Base-by-base conservation (phyloP, 2,113 vertebrate genomes). In the Lutjanus erythropterus region DNA sequence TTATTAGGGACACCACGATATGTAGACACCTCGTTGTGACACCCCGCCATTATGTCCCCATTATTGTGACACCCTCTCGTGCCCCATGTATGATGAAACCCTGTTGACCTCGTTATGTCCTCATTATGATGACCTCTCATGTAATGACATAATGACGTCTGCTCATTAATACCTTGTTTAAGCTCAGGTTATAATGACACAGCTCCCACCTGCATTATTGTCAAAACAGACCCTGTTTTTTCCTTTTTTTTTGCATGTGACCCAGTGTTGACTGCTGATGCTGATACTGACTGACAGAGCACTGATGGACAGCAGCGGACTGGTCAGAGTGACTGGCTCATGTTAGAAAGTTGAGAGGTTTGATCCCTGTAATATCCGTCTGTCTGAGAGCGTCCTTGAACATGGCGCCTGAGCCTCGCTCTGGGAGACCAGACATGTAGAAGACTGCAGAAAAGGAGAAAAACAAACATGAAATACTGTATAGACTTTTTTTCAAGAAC, bases 141-240 rank as follows among this genome's bases (percentile, higher is more conserved):
- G 49, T 84, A 65, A 80, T 69, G 81, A 74, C 67, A 65, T 25
- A 69, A 81, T 82, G 81, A 83, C 50, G 37, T 41, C 71, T 44
- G 52, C 76, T 87, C 83, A 81, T 91, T 90, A 87, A 85, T 60
- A 53, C 31, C 10, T 42, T 44, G 80, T 84, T 86, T 73, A 75
- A 80, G 7, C 39, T 46, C 53, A 70, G 71, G 64, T 61, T 77
- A 16, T 81, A 67, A 72, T 78, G 56, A 64, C 56, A 73, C 1
- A 18, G 41, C 23, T 78, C 50, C 15, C 0, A 4, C 33, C 71
- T 68, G 19, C 44, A 39, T 71, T 80, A 29, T 59, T 74, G 12
- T 18, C 10, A 29, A 55, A 58, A 39, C 41, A 46, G 37, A 27
- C 64, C 33, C 29, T 19, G 15, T 42, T 42, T 65, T 41, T 71